Base-by-base conservation (phyloP, 2,797 vertebrate species). In the Salmo trutta region DNA sequence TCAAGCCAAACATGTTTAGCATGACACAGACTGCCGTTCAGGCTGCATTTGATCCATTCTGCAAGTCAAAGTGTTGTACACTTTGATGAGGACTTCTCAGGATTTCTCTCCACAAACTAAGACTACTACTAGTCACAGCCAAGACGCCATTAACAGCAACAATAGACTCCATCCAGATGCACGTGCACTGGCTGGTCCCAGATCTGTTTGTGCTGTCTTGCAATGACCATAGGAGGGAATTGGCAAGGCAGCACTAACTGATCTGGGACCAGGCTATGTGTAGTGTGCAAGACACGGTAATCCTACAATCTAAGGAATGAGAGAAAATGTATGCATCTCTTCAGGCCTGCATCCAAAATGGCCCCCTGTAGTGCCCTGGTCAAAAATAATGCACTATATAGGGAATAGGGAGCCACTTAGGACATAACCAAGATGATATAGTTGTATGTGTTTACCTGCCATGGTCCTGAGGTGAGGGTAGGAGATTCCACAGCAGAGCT, bases 401-500 rank as follows among this genome's bases (percentile, higher is more conserved):
- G 59, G 59, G 21, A 8, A n/a, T 19, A 62, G 3, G 59, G 8
- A 4, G 56, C 8, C 16, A 6, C 10, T 12, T 6, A 1, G 21
- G 21, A 56, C 15, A 56, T 17, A 56, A 19, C 53, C 19, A 16
- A 56, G 19, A 56, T 19, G 0, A 56, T 16, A 24, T 62, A 21
- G 21, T 8, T 21, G 64, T 2, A 1, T 27, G 8, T 36, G 15
- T 73, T 84, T 93, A 96, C 95, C 94, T 73, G 95, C 84, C 84
- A 89, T 90, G 75, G 72, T 94, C 81, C 91, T 86, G 16, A 95
- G 85, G 54, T 94, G 95, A 51, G 94, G 92, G n/a, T 96, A 95
- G 67, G 95, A 93, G 67, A 96, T 96, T 78, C 95, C 95, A 68
- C 95, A 96, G 90, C 95, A 95, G 75, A 96, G 93, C 86, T 96